Evolutionary conservation across 2,113 vertebrate species (phyloP), one percentile per base, ranked within the genome.

Genomic region (Epinephelus moara): DNA sequence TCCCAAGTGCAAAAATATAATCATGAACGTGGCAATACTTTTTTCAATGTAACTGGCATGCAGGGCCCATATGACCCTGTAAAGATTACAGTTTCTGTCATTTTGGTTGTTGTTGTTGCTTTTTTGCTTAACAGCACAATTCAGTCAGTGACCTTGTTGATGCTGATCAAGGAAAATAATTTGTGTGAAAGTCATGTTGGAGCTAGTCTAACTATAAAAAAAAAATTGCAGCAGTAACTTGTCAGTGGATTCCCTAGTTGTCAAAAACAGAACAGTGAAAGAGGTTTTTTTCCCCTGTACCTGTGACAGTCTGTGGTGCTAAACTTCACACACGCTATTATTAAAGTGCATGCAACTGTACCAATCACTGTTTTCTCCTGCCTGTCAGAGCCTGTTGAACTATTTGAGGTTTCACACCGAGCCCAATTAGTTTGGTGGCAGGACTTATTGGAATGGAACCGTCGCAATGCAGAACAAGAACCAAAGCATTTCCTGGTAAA

Each of bases 341-440:
- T 77, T 72, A 85, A 87, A 87, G 86, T 70, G 75, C 78, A 88
- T 83, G 75, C 84, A 80, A 77, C 85, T 86, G 75, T 83, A 87
- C 66, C 82, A 82, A 83, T 87, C 80, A 70, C 76, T 81, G 75
- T 85, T 89, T 92, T 82, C 71, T 77, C 75, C 77, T 55, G 67
- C 80, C 89, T 88, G 91, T 89, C 92, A 89, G 80, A 88, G 86
- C 81, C 84, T 67, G 81, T 78, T 85, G 82, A 87, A 77, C 88
- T 88, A 86, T 86, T 78, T 84, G 69, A 90, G 82, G 64, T 90
- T 91, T 88, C 82, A 89, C 82, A 90, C 91, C 70, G 88, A 90
- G 88, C 87, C 88, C 91, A 95, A 94, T 94, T 95, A 95, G 87
- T 89, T 92, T 80, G 80, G 73, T 90, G 88, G 86, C 91, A 93